Evolutionary conservation across 92 coral and sea anemone species (phyloP).

Genomic region (Montipora capitata): DNA sequence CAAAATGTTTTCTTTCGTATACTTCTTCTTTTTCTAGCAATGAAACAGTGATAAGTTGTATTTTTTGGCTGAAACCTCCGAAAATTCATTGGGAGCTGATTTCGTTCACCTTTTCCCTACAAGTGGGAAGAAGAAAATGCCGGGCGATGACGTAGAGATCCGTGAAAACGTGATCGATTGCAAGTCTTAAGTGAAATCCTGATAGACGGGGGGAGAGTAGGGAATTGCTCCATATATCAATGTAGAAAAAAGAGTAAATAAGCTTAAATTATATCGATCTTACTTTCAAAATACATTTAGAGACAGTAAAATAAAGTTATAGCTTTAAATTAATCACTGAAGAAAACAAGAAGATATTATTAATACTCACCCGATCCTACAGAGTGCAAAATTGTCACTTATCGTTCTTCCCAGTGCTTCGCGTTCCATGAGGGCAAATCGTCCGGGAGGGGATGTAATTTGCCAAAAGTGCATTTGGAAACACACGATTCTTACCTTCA

Average conservation of each 20-base stretch:
- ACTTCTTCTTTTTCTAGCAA: conserved; percentile 88
- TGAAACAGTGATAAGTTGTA: conserved; percentile 73
- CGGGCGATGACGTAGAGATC: conserved; percentile 71
- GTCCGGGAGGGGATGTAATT: background rate
- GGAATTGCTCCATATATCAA: too few relatives aligned
- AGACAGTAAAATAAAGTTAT: too few relatives aligned
- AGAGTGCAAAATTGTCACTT: background rate
- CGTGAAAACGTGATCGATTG: conserved; percentile 49
- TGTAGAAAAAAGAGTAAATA: background rate
- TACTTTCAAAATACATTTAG: too few relatives aligned
- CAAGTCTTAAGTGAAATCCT: background rate
- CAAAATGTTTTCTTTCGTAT: conserved; percentile 94
- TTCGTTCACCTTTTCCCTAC: conserved; percentile 90
- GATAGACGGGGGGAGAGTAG: conserved; percentile 29
- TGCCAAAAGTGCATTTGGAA: background rate
- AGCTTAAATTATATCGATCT: background rate
- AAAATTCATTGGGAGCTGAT: conserved; percentile 88
- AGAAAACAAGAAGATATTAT: background rate
- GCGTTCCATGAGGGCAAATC: conserved; percentile 6
- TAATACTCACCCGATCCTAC: background rate
- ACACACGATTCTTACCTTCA: background rate
- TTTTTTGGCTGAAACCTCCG: conserved; percentile 73
- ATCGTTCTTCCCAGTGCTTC: conserved; percentile 24
- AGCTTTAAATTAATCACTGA: background rate
- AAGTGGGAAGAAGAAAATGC: conserved; percentile 91